Evolutionary conservation across 2,888 invertebrate genomes (phyloP).

Genomic region (Pandemis corylana): DNA sequence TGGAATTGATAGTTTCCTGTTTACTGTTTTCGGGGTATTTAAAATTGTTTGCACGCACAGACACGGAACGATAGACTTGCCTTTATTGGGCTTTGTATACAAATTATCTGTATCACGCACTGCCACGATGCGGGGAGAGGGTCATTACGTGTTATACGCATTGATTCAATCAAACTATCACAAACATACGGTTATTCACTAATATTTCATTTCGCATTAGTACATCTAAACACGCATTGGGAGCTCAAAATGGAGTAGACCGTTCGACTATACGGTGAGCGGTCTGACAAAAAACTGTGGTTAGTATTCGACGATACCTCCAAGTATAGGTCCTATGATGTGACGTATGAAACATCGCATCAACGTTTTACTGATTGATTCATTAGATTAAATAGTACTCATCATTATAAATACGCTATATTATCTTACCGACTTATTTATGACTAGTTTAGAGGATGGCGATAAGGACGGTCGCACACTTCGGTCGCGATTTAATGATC

Average conservation of each 20-base stretch:
- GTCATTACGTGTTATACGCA: constrained; percentile 67
- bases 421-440: constrained; percentile 65
- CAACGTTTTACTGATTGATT: neutral
- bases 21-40: constrained; percentile 74
- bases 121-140: constrained; percentile 68
- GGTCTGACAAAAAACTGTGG: constrained; percentile 3
- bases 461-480: constrained; percentile 82
- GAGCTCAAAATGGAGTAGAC: constrained; percentile 18
- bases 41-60: constrained; percentile 75
- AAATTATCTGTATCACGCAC: constrained; percentile 74
- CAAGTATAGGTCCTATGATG: neutral
- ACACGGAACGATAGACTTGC: constrained; percentile 67
- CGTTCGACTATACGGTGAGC: constrained; percentile 4
- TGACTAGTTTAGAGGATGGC: constrained; percentile 85
- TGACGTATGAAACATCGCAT: constrained; percentile 13
- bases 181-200: constrained; percentile 74
- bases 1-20: constrained; percentile 78
- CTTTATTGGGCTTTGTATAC: constrained; percentile 64
- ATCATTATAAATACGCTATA: constrained; percentile 43
- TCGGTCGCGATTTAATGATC: constrained; percentile 72
- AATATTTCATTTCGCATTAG: constrained; percentile 75
- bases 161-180: constrained; percentile 71
- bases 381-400: constrained; percentile 13
- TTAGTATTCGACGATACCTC: constrained; percentile 24
- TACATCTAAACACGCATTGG: constrained; percentile 72